These are phyloP conservation scores for Drosophila dives DNA, from an alignment of 2,888 invertebrate species.

Conservation along the genomic window DNA sequence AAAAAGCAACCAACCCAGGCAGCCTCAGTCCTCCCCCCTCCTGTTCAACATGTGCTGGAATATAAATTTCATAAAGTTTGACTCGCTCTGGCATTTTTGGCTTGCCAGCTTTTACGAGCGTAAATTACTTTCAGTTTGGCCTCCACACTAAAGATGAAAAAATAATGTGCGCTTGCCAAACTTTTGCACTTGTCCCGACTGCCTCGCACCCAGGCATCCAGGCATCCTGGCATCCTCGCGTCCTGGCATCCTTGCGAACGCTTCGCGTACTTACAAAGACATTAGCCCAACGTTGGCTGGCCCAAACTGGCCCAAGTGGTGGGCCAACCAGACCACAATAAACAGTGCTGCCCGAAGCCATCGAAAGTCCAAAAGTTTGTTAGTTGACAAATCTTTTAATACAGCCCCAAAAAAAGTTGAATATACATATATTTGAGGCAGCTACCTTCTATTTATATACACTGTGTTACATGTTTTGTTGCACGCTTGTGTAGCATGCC, in stretches of 20 bases:
- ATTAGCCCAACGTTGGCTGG: conserved; percentile 62
- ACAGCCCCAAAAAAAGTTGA: conserved; percentile 38
- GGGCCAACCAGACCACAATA: conserved; percentile 25
- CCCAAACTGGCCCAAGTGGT: conserved; percentile 47
- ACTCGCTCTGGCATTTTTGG: conserved; percentile 60
- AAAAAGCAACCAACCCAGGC: conserved; percentile 6
- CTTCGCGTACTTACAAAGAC: conserved; percentile 76
- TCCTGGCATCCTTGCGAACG: conserved; percentile 21
- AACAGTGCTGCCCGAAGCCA: conserved; percentile 39
- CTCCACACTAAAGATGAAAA: conserved; percentile 82
- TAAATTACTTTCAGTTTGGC: conserved; percentile 82
- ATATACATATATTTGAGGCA: conserved; percentile 3
- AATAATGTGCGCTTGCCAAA: conserved; percentile 80
- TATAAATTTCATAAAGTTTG: conserved; percentile 82
- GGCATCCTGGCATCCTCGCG: conserved; percentile 7
- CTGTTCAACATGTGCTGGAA: conserved; percentile 54
- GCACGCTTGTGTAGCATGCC: conserved; percentile 33
- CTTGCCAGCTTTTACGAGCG: conserved; percentile 80
- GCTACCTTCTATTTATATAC: conserved; percentile 27
- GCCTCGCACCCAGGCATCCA: conserved; percentile 7
- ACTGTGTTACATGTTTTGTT: conserved; percentile 6
- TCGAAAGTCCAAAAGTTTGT: conserved; percentile 59
- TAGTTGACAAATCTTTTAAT: conserved; percentile 79
- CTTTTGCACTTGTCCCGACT: conserved; percentile 75
- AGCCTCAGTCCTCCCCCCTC: background rate